Evolutionary conservation across 2,888 invertebrate species (phyloP).

Genomic region (Drosophila longiperda): DNA sequence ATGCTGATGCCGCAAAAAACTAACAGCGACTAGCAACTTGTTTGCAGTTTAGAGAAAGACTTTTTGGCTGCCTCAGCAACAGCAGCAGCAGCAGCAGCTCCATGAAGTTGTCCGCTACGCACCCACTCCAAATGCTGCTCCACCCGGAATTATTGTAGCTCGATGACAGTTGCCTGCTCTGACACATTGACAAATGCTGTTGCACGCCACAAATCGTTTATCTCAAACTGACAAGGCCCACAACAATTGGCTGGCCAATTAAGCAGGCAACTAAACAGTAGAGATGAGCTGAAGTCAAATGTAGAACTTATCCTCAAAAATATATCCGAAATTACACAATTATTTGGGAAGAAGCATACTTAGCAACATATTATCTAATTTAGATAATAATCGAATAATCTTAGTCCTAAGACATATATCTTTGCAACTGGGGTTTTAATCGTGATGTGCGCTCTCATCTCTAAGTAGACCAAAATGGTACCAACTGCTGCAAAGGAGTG

Average conservation of each 20-base stretch:
- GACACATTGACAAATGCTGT: conserved; percentile 75
- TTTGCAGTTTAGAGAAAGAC: conserved; percentile 46
- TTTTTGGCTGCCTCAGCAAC: conserved; percentile 31
- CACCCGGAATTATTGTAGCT: conserved; percentile 12
- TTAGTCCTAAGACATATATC: neutral
- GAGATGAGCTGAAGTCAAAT: conserved; percentile 25
- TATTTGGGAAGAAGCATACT: neutral
- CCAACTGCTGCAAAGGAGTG: conserved; percentile 21
- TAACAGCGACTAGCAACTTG: conserved; percentile 14
- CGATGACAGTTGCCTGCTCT: conserved; percentile 65
- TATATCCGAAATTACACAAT: neutral
- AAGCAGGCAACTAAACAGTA: conserved; percentile 39
- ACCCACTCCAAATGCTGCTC: conserved; percentile 24
- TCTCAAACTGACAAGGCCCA: conserved; percentile 51
- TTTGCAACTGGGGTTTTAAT: neutral
- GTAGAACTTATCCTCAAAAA: neutral
- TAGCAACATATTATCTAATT: neutral
- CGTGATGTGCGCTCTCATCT: conserved; percentile 19
- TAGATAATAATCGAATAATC: neutral
- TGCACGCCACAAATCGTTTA: conserved; percentile 76
- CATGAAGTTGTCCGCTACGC: neutral
- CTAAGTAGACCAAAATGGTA: conserved; percentile 11
- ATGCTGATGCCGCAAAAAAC: conserved; percentile 63
- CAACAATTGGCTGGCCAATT: conserved; percentile 70
- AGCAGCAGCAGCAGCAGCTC: conserved; percentile 10